Evolutionary conservation across 2,797 vertebrate genomes (phyloP), one percentile per base, ranked within the genome.

Genomic region (Epinephelus awoara): DNA sequence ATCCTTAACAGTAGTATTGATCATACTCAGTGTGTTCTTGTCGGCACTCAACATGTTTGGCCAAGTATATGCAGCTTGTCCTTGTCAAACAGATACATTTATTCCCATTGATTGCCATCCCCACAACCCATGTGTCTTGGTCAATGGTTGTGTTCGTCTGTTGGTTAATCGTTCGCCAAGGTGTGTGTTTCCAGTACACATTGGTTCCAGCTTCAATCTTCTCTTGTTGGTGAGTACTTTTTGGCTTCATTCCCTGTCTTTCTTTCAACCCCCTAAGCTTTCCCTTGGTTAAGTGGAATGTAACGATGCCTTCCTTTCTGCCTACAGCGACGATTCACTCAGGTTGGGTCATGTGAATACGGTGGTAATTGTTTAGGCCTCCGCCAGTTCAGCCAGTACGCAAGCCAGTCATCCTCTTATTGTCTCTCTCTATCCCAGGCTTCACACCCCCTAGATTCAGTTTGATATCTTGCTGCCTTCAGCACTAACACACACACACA

Each of bases 91-190:
- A 21, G 59, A 29, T 61, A n/a, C 52, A 72, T 55, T 72, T 11
- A 63, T 46, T 63, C 25, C 25, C 4, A 1, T 72, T 63, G 57
- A 63, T 72, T 14, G 19, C 10, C 27, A 49, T 38, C 59, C 59
- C 40, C 59, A 63, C 59, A 63, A 54, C 4, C 61, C 51, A 56
- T 63, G 46, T 64, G 21, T 55, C 61, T 49, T 63, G 40, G 59
- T 54, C 38, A 15, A 18, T 72, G 18, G 23, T 23, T 73, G 21
- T 25, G 40, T 64, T 63, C 18, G 40, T 46, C 40, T 21, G 40
- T 47, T 55, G 50, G 21, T 64, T 40, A 25, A 40, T 57, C 29
- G 40, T 42, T 27, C 11, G 44, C 15, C 42, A 50, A 25, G 29
- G 15, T 57, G 25, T 56, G 52, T 56, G 19, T 64, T 73, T 47